Evolutionary conservation across 2,888 invertebrate species (phyloP), one percentile per base, ranked within the genome.

Genomic region (Xestia sexstrigata): DNA sequence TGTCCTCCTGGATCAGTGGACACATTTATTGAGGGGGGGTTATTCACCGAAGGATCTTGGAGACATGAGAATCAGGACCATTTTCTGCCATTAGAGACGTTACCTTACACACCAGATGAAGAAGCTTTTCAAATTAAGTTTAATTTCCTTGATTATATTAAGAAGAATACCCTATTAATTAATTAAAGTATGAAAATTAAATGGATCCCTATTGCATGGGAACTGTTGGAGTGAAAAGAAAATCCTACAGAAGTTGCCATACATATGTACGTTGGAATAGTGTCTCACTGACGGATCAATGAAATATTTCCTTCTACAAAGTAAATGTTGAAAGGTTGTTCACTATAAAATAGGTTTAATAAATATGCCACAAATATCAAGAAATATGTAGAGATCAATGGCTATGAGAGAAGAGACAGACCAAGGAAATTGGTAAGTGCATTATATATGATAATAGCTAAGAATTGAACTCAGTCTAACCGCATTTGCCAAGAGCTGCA

Each of bases 21-120:
- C 30, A 68, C 52, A 0, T 85, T 68, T 47, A 17, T 84, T 15
- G 75, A 83, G 55, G 83, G 85, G 1, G 58, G 15, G 7, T 30
- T 83, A 13, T 58, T 70, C 2, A 23, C 58, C 3, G 70, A 83
- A 8, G 83, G 85, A 2, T 73, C 81, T 20, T 85, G 83, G 83
- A 73, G 83, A n/a, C 67, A n/a, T 52, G 11, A 60, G 20, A 81
- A 30, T 42, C 82, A 76, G 63, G 82, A 81, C 9, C 70, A 85
- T 70, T 76, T 83, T 45, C 6, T 76, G 15, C 83, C 83, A 0
- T 62, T 83, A 13, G 76, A 85, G 45, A 30, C 42, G 1, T 47
- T 76, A 23, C 45, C 66, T 0, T 55, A 85, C 23, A 17, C 17
- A 9, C 76, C 76, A 0, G 82, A 70, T 0, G 66, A 58, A 7